phyloP scores from a whole-genome alignment of 2,797 vertebrate genomes.

The Sarcophilus harrisii region DNA sequence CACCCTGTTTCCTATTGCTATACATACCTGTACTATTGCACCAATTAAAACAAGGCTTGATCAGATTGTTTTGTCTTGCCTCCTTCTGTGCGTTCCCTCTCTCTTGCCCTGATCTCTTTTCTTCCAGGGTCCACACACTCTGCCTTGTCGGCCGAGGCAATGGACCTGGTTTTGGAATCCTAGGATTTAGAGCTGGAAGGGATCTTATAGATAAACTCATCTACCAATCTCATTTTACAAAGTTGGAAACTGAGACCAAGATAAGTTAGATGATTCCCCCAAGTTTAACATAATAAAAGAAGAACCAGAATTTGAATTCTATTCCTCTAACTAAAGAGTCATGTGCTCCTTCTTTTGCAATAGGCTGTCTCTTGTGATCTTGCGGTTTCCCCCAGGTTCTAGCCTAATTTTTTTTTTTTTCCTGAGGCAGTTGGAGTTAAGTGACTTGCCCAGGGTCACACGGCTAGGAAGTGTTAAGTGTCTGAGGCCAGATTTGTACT shows the following conservation, averaged over 20 bases:
- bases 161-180: not conserved
- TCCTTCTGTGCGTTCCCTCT: no score
- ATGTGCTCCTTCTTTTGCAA: not conserved
- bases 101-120: no score
- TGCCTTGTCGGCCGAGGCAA: no score
- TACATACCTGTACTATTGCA: no score
- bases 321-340: not conserved
- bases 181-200: not conserved
- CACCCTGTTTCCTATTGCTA: no score
- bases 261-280: not conserved
- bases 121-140: no score
- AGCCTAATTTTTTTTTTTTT: not conserved
- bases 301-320: not conserved
- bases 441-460: no score
- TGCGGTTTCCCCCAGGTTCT: not conserved
- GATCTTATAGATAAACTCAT: not conserved
- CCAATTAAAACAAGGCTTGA: no score
- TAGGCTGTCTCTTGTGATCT: not conserved
- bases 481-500: no score
- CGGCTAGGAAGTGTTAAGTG: no score
- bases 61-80: no score
- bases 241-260: not conserved
- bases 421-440: no score
- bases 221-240: not conserved
- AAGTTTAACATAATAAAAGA: not conserved